Conservation (phyloP, 2,797 vertebrate genomes). For the Glyptemys insculpta region DNA sequence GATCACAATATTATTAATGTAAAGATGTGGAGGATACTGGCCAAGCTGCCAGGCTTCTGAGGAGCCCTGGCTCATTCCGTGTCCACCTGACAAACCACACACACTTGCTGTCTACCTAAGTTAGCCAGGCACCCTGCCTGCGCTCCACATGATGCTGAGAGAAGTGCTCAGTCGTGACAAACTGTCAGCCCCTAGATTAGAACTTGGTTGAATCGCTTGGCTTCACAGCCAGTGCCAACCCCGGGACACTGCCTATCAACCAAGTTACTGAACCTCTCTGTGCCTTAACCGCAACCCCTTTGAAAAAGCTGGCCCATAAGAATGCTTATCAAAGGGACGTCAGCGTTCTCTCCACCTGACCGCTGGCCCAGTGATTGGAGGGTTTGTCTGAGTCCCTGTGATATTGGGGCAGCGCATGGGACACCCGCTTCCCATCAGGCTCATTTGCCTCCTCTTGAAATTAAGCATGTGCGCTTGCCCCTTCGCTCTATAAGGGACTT, state of each 20-base stretch:
- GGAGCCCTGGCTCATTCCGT: neutral
- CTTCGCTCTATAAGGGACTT: neutral
- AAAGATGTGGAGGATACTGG: neutral
- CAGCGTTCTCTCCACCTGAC: neutral
- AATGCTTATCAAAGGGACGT: neutral
- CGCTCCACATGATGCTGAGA: neutral
- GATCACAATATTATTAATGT: neutral
- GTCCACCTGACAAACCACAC: neutral
- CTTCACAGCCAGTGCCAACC: neutral
- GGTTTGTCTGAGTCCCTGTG: neutral
- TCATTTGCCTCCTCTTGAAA: neutral
- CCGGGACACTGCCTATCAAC: neutral
- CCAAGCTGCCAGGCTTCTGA: neutral
- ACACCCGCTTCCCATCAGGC: neutral
- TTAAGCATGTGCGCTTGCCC: neutral
- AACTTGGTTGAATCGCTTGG: neutral
- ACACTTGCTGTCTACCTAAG: neutral
- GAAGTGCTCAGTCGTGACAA: conserved; percentile 21
- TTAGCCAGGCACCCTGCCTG: neutral
- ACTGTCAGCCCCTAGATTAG: neutral
- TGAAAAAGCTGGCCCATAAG: neutral
- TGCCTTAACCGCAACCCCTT: neutral
- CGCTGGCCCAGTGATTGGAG: neutral
- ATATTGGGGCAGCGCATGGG: neutral
- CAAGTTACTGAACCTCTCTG: rapidly evolving